Evolutionary conservation across 2,888 invertebrate species (phyloP).

Genomic region (Sabatieria punctata): DNA sequence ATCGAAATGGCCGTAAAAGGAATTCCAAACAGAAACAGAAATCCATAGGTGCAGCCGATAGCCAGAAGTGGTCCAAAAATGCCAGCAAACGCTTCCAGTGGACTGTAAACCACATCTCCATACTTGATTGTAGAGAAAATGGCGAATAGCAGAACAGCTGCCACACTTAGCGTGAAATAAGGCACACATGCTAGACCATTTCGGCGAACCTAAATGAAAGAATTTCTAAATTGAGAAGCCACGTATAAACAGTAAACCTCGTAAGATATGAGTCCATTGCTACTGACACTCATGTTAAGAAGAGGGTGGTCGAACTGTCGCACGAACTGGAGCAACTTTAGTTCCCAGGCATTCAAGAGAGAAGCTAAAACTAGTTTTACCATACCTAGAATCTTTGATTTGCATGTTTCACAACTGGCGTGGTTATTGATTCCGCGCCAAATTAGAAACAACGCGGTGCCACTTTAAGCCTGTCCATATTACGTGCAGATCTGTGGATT

Average conservation of each 20-base stretch:
- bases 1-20: slow-evolving; percentile 21
- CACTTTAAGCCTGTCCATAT: too few species aligned
- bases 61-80: slow-evolving; percentile 20
- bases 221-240: too few species aligned
- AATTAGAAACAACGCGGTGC: too few species aligned
- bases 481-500: too few species aligned
- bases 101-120: not conserved
- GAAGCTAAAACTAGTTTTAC: too few species aligned
- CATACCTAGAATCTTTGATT: too few species aligned
- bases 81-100: slow-evolving; percentile 19
- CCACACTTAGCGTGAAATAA: slow-evolving; percentile 17
- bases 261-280: slow-evolving; percentile 18
- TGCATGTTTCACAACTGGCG: too few species aligned
- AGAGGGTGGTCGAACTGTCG: slow-evolving; percentile 15
- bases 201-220: slow-evolving; percentile 13
- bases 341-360: slow-evolving; percentile 15
- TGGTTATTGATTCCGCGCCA: too few species aligned
- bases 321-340: slow-evolving; percentile 14
- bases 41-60: slow-evolving; percentile 16
- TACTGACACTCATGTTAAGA: slow-evolving; percentile 18
- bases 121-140: slow-evolving; percentile 10
- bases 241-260: slow-evolving; percentile 14
- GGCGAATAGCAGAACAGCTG: slow-evolving; percentile 16
- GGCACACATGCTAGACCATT: slow-evolving; percentile 20
- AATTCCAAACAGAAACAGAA: slow-evolving; percentile 16